Evolutionary conservation across 2,797 vertebrate genomes (phyloP), one percentile per base, ranked within the genome.

Genomic region (Prunella strophiata): DNA sequence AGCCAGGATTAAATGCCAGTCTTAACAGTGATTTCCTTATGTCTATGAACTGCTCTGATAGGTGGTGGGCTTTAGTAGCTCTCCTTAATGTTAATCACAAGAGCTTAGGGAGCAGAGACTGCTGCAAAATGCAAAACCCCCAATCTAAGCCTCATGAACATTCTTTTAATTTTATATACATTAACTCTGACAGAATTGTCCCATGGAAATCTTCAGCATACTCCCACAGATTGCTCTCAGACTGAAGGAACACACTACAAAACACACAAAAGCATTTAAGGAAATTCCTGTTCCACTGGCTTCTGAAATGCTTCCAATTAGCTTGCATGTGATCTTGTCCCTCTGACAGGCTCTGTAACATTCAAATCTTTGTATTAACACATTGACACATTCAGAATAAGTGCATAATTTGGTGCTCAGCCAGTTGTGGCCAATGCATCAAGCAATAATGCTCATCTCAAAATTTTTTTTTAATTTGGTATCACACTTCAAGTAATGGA

Each of bases 1-100:
- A 55, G 76, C 40, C 70, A 76, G 89, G 85, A 95, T 88, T 96
- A 93, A 89, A 94, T 50, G 66, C 36, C 89, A 91, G 65, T 65
- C 47, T 91, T 91, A 92, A 87, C 40, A 3, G 66, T 42, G 62
- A 84, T 86, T 95, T 96, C 79, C 54, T 78, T n/a, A 54, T 0
- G 1, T 52, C 77, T 94, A 4, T 40, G 91, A 90, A 90, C 88
- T 86, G 73, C 55, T 76, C 70, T 84, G 82, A 86, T 71, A 95
- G 75, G 62, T 9, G 4, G 50, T 4, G 34, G 34, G 73, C 79
- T 91, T 96, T 55, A 91, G 72, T 13, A 85, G 73, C 58, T 76
- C 57, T 89, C 58, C 62, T 85, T 66, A 85, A 78, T 15, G 36
- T 34, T 89, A 83, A 83, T 50, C 81, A 75, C 55, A 47, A 59